Evolutionary conservation across 2,113 vertebrate species (phyloP), one percentile per base, ranked within the genome.

Genomic region (Heptranchias perlo): DNA sequence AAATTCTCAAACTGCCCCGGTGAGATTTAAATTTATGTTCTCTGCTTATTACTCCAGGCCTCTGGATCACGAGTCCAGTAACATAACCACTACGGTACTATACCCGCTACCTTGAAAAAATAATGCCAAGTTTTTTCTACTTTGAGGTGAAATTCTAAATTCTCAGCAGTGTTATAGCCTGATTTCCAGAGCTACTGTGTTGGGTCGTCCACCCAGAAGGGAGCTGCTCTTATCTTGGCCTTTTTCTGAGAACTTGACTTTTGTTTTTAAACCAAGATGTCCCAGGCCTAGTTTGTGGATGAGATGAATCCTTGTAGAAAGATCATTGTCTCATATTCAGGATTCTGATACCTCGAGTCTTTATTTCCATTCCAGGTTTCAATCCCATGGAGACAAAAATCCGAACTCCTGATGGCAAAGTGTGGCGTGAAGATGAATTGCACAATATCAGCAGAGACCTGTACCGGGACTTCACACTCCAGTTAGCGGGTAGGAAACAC

Each of bases 311-410:
- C 7, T 73, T 35, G 7, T 25, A 69, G 67, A 69, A 31, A 25
- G 28, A 69, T 69, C 21, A 67, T 67, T 96, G 96, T 96, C 52
- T 96, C 3, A 31, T 91, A n/a, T 58, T 91, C 49, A 6, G 87
- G 0, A 47, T n/a, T 64, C 44, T 78, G 6, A 39, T 52, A 4
- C 44, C 39, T 54, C 13, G 11, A 10, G 0, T 82, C 18, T 65
- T 96, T 89, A 49, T 28, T 95, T 95, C 62, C 47, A 0, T 82
- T 96, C 96, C 96, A 99, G 99, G 99, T 96, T 99, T 99, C 97
- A 99, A 98, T 97, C 97, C 98, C 96, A 97, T 97, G 35, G 98
- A 99, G 97, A 98, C 98, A 62, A 99, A 98, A 97, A 98, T 98
- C 97, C 97, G 96, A n/a, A 96, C 98, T 95, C 97, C 98, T 76